phyloP scores from a whole-genome alignment of 2,113 vertebrate genomes.

The Hucho hucho region DNA sequence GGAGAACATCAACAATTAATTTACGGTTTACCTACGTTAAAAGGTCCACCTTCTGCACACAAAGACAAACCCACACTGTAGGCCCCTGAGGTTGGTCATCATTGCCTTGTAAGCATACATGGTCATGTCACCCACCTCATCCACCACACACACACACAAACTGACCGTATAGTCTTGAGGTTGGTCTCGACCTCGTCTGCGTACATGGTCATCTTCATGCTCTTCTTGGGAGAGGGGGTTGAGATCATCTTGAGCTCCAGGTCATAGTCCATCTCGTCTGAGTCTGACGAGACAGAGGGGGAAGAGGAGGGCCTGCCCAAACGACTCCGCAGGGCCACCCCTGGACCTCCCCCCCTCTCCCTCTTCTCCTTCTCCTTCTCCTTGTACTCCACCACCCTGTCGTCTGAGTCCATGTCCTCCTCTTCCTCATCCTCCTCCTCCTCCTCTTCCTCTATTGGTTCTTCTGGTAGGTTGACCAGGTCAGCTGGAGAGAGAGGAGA shows the following conservation, averaged over 20 bases:
- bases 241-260: conserved; percentile 99
- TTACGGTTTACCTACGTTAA: neutral
- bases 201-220: conserved; percentile 99
- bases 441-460: conserved; percentile 87
- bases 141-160: neutral
- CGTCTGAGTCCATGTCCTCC: conserved; percentile 94
- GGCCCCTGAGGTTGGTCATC: no score
- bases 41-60: neutral
- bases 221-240: conserved; percentile 95
- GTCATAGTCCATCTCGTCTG: conserved; percentile 98
- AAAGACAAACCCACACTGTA: neutral
- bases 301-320: conserved; percentile 47
- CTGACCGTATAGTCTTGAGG: conserved; percentile 89
- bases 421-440: conserved; percentile 79
- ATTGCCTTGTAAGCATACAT: no score
- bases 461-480: conserved; percentile 93
- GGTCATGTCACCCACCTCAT: no score
- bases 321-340: conserved; percentile 33
- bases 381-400: conserved; percentile 90
- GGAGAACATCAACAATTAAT: neutral
- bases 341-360: conserved; percentile 62
- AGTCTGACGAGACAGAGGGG: conserved; percentile 81
- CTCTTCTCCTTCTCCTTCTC: conserved; percentile 83
- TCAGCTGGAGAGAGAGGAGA: conserved; percentile 64
- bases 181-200: conserved; percentile 92